Base-by-base conservation (phyloP, 2,888 invertebrate species). In the Molanna angustata region DNA sequence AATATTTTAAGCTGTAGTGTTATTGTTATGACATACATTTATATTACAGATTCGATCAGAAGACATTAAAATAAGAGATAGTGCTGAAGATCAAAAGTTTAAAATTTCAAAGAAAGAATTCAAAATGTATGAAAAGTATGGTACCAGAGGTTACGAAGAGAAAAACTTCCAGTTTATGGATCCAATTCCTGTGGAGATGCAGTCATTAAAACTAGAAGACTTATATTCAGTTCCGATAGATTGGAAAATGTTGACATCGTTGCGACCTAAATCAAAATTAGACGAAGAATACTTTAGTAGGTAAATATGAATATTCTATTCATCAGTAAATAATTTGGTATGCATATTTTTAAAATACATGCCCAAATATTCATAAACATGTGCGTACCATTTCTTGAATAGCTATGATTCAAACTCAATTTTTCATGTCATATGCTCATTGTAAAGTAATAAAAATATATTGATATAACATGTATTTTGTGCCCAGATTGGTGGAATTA, bases 171-270 rank as follows among this genome's bases (percentile, higher is more conserved):
- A 69, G 1, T 83, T 82, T 61, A 76, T 80, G 62, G 86, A 94
- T 71, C 93, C 94, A 0, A 76, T 91, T 58, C 93, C 94, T 2
- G 74, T 78, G 0, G 91, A 92, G 68, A 92, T 94, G 93, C 80
- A 79, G 62, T 76, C 78, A 7, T 74, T 89, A 35, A 83, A 85
- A 64, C 78, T 90, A 62, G 82, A 83, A 42, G 93, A 94, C 63
- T 73, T 94, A 43, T 89, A 89, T 63, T 80, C 85, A 7, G 91
- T 94, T 14, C 85, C 90, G 31, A 94, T 94, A 57, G 91, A 92
- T 66, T 94, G 94, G 94, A 84, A 88, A 69, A 94, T 94, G 94
- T 75, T 94, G 51, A 94, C 94, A 11, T 86, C 89, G n/a, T 69
- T 89, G 20, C 76, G 93, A 62, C 94, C 94, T 0, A 91, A 91